These are phyloP conservation scores for Pseudobourletiella spinata DNA, from an alignment of 1,140 invertebrate genomes.

Conservation along the genomic window DNA sequence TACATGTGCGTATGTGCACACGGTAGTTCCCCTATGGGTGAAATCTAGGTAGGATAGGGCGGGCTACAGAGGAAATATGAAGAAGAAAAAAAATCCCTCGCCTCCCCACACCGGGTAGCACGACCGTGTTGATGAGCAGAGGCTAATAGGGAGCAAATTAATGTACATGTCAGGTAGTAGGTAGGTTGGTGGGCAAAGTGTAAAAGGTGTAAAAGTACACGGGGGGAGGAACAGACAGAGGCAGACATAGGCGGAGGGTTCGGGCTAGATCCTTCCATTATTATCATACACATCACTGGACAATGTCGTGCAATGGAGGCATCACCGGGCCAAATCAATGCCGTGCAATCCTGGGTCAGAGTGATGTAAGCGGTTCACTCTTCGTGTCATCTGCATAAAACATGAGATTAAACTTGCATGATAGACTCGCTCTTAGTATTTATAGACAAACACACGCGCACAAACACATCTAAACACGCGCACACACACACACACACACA, in stretches of 20 bases:
- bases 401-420: slow-evolving; percentile 14
- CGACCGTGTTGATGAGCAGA: too few species aligned
- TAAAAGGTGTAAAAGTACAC: neutral
- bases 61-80: too few species aligned
- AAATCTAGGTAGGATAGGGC: too few species aligned
- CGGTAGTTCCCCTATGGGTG: too few species aligned
- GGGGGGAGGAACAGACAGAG: neutral
- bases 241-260: neutral
- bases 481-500: too few species aligned
- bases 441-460: neutral
- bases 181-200: neutral
- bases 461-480: too few species aligned
- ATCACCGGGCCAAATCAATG: slow-evolving; percentile 16
- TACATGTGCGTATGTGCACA: too few species aligned
- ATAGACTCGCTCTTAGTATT: neutral
- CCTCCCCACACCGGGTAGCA: too few species aligned
- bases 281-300: neutral
- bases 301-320: slow-evolving; percentile 12
- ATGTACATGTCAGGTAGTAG: neutral
- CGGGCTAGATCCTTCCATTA: neutral
- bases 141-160: neutral
- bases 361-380: slow-evolving; percentile 21
- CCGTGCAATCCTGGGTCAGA: slow-evolving; percentile 27
- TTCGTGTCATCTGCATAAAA: slow-evolving; percentile 28
- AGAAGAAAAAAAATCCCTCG: too few species aligned